Conservation (phyloP, 1,140 invertebrate genomes). For the Drosophila cardini region DNA sequence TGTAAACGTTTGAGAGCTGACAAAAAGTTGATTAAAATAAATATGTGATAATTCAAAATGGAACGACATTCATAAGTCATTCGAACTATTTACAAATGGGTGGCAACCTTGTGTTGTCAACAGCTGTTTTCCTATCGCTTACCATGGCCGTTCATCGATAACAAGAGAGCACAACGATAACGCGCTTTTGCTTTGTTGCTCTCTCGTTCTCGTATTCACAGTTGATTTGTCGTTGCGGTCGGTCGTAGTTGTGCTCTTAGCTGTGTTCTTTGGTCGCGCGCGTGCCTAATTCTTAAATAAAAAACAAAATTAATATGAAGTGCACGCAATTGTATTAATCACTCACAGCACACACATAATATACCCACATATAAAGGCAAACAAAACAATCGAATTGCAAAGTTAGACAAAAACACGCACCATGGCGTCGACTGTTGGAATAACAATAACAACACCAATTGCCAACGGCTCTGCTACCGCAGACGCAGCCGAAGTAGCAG, state of each 20-base stretch:
- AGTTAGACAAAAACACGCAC: slow-evolving; percentile 36
- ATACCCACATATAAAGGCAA: neutral
- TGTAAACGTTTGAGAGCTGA: neutral
- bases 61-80: neutral
- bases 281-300: slow-evolving; percentile 31
- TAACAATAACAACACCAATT: slow-evolving; percentile 30
- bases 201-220: slow-evolving; percentile 19
- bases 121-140: slow-evolving; percentile 32
- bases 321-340: slow-evolving; percentile 50
- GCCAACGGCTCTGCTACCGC: slow-evolving; percentile 44
- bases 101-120: neutral
- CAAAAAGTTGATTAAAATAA: neutral
- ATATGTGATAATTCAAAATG: no score
- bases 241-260: slow-evolving; percentile 18
- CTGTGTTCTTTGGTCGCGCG: slow-evolving; percentile 9
- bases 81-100: neutral
- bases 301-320: slow-evolving; percentile 46
- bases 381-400: slow-evolving; percentile 22
- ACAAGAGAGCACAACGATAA: neutral
- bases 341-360: neutral
- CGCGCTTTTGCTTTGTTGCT: neutral
- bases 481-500: no score
- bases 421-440: slow-evolving; percentile 46
- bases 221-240: slow-evolving; percentile 26
- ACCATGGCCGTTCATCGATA: slow-evolving; percentile 18